These are phyloP conservation scores for Volucella inflata DNA, from an alignment of 2,888 invertebrate species.

Conservation along the genomic window DNA sequence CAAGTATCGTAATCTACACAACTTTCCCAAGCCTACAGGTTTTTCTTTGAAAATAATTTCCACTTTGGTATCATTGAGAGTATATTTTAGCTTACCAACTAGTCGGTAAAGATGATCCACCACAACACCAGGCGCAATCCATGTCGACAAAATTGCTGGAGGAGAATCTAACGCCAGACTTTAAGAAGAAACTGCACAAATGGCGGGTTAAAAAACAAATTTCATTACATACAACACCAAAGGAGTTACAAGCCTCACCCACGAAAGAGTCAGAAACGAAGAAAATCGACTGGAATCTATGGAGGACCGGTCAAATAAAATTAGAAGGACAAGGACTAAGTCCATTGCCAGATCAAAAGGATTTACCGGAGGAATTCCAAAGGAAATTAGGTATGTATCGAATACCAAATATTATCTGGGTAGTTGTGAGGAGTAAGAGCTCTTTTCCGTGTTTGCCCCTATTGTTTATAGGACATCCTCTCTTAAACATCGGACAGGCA, in stretches of 20 bases:
- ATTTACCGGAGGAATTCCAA: conserved; percentile 92
- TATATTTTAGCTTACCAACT: conserved; percentile 75
- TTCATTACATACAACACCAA: conserved; percentile 74
- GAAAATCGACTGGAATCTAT: conserved; percentile 87
- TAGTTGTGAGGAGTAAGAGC: too few relatives aligned
- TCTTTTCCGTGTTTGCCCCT: too few relatives aligned
- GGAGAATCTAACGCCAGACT: conserved; percentile 90
- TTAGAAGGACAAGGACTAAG: conserved; percentile 82
- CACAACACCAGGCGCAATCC: conserved; percentile 78
- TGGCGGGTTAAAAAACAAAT: conserved; percentile 88
- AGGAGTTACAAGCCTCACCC: conserved; percentile 78
- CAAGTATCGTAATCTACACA: conserved; percentile 76
- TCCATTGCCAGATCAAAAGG: conserved; percentile 86
- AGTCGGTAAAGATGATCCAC: conserved; percentile 80
- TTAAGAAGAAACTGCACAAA: conserved; percentile 92
- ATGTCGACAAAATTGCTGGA: conserved; percentile 84
- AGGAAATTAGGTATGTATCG: conserved; percentile 88
- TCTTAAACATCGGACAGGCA: too few relatives aligned
- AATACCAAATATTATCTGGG: background rate
- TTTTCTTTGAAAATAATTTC: conserved; percentile 2
- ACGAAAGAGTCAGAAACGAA: conserved; percentile 82
- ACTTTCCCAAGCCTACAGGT: conserved; percentile 69
- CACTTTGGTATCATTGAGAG: background rate
- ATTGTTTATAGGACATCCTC: too few relatives aligned
- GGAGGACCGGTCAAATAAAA: conserved; percentile 85